phyloP scores from a whole-genome alignment of 2,888 invertebrate species.

The Euzophera pinguis region DNA sequence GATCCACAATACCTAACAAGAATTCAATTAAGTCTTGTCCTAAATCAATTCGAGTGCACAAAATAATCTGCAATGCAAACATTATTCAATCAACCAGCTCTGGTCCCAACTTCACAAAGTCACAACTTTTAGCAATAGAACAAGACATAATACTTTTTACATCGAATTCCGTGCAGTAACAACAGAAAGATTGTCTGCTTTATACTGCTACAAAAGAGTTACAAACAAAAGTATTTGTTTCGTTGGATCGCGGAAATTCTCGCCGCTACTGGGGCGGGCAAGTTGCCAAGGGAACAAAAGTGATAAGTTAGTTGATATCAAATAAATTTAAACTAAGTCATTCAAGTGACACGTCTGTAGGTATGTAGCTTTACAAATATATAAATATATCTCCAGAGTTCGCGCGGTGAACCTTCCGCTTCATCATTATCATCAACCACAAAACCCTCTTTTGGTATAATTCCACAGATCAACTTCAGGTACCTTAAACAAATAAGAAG shows the following conservation, averaged over 20 bases:
- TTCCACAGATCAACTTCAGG: no score
- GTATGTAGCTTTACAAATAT: no score
- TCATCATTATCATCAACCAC: no score
- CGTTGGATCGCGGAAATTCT: neutral
- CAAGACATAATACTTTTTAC: neutral
- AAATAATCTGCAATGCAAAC: no score
- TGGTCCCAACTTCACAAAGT: neutral
- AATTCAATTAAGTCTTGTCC: no score
- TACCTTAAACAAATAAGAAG: no score
- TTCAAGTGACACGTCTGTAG: neutral
- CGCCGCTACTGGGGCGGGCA: conserved; percentile 12
- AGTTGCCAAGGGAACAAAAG: conserved; percentile 18
- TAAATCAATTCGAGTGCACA: no score
- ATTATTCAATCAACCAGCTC: neutral
- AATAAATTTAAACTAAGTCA: neutral
- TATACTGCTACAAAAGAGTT: conserved; percentile 2
- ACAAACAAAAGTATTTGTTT: conserved; percentile 7
- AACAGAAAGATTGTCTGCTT: neutral
- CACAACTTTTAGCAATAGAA: neutral
- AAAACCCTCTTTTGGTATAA: no score
- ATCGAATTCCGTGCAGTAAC: neutral
- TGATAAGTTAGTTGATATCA: conserved; percentile 13
- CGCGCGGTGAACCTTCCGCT: no score
- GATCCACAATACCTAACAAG: no score
- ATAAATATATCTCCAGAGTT: no score